Conservation (phyloP, 2,113 vertebrate species). For the Spheniscus mendiculus region DNA sequence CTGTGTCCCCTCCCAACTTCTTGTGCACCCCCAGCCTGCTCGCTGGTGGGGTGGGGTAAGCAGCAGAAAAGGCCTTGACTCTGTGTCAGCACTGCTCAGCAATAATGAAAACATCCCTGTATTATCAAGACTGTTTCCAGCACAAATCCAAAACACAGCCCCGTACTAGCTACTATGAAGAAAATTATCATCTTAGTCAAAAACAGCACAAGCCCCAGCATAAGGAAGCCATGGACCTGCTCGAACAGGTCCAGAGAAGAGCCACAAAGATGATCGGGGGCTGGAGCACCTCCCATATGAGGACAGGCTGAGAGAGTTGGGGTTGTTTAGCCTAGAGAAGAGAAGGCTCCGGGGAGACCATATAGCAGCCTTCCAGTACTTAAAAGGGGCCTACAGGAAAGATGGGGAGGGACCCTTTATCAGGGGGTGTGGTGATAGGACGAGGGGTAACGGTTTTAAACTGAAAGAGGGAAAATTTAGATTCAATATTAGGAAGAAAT, state of each 20-base stretch:
- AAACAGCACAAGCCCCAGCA: neutral
- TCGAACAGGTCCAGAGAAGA: accelerated
- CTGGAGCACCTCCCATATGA: neutral
- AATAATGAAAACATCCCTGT: no score
- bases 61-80: no score
- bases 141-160: no score
- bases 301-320: neutral
- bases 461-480: neutral
- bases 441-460: accelerated
- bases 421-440: neutral
- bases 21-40: no score
- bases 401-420: no score
- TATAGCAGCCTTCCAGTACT: neutral
- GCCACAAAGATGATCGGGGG: accelerated
- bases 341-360: neutral
- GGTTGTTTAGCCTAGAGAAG: neutral
- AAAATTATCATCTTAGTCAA: no score
- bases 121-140: no score
- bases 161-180: no score
- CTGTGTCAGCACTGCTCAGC: no score
- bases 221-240: neutral
- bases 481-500: neutral
- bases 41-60: no score
- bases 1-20: no score
- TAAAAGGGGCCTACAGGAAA: neutral